A percentile compares a stretch with the other conserved stretches of the same genome.
Conservation (phyloP, 2,888 invertebrate genomes). For the Biston stratarius region DNA sequence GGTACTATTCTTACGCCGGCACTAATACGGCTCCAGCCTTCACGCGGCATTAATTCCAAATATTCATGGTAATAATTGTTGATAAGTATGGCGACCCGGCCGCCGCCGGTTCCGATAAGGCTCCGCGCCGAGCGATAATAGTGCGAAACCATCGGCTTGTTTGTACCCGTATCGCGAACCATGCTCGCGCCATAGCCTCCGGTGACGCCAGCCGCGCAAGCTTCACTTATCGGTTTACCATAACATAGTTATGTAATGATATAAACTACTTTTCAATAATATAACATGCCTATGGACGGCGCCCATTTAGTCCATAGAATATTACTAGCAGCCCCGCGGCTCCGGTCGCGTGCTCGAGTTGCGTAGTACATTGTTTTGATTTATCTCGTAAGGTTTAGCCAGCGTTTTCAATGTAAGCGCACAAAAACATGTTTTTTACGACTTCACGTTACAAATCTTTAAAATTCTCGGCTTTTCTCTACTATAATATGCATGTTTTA, state of each 20-base stretch:
- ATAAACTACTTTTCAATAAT: neutral
- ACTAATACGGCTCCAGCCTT: too few species aligned
- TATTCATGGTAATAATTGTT: constrained; percentile 8
- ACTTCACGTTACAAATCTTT: too few species aligned
- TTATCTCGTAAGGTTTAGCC: too few species aligned
- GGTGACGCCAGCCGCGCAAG: constrained; percentile 25
- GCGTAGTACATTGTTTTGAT: too few species aligned
- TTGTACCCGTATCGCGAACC: constrained; percentile 2
- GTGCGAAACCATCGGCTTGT: neutral
- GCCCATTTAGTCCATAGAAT: neutral
- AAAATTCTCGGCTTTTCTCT: too few species aligned
- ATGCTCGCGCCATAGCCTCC: constrained; percentile 24
- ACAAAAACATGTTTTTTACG: too few species aligned
- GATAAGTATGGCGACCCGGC: neutral
- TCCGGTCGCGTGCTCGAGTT: too few species aligned
- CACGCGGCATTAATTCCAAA: neutral
- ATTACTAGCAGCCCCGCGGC: too few species aligned
- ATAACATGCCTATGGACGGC: neutral
- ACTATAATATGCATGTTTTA: too few species aligned
- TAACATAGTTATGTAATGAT: constrained; percentile 12
- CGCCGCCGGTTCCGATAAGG: constrained; percentile 16
- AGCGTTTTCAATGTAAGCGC: too few species aligned
- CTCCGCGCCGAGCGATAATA: constrained; percentile 6
- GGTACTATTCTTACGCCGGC: too few species aligned
- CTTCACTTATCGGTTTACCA: constrained; percentile 22